A percentile compares a stretch with the other conserved stretches of the same genome.
phyloP scores from a whole-genome alignment of 2,113 vertebrate species.

The Ciconia boyciana region DNA sequence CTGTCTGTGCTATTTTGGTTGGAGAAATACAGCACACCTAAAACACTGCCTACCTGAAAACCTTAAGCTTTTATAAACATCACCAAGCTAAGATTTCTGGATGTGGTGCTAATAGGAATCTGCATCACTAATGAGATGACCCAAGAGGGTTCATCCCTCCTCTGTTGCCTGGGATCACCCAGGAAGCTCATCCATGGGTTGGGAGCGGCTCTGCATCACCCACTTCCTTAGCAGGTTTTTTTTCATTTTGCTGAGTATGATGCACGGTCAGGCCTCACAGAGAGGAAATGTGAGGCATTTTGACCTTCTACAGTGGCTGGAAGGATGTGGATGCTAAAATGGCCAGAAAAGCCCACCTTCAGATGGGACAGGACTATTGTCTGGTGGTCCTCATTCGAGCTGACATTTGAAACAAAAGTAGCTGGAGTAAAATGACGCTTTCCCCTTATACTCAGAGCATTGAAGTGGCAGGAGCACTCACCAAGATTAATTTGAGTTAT shows the following conservation, averaged over 20 bases:
- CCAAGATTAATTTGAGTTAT: constrained; percentile 49
- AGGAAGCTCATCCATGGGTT: neutral
- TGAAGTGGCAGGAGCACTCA: constrained; percentile 37
- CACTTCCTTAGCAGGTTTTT: neutral
- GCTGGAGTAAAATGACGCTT: neutral
- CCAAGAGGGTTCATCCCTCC: neutral
- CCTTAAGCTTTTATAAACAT: neutral
- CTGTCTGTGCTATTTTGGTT: fast-evolving
- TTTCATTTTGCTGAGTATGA: neutral
- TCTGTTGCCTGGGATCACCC: fast-evolving
- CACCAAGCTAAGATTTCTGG: neutral
- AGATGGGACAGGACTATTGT: neutral
- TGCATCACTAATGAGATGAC: neutral
- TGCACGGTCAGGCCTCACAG: neutral
- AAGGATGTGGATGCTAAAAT: neutral
- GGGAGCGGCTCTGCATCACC: neutral
- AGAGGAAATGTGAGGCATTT: neutral
- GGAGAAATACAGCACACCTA: neutral
- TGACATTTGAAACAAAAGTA: neutral
- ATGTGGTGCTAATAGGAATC: neutral
- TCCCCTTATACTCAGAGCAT: neutral
- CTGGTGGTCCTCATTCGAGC: neutral
- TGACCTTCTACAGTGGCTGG: neutral
- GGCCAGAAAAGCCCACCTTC: neutral
- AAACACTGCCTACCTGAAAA: neutral